phyloP scores from a whole-genome alignment of 2,113 vertebrate species.

The Poeciliopsis retropinna region DNA sequence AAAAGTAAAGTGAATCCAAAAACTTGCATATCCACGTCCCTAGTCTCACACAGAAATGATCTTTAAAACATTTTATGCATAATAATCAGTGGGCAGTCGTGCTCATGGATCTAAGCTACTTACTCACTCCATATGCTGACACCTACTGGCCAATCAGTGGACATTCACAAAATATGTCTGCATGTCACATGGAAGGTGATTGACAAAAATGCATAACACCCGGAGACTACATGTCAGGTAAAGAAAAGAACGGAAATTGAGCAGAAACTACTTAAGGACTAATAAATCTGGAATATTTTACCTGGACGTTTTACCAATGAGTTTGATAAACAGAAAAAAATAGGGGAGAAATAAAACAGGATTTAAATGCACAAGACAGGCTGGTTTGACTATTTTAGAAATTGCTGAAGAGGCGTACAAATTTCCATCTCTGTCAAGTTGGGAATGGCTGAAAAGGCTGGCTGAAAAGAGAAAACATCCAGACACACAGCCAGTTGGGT shows the following conservation, averaged over 20 bases:
- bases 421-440: background rate
- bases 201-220: too few species aligned
- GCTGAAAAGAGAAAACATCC: background rate
- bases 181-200: background rate
- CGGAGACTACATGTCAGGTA: background rate
- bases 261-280: too few species aligned
- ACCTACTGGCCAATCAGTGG: background rate
- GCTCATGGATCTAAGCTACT: background rate
- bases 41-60: background rate
- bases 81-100: background rate
- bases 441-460: background rate
- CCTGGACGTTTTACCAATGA: background rate
- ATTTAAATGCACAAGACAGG: background rate
- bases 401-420: too few species aligned
- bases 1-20: slow-evolving; percentile 11
- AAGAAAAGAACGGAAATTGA: background rate
- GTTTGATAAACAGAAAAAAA: background rate
- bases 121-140: background rate
- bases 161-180: background rate
- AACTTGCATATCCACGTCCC: background rate
- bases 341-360: background rate
- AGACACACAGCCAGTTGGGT: background rate
- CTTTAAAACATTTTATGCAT: background rate
- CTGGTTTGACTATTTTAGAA: too few species aligned
- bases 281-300: background rate